Evolutionary conservation across 2,797 vertebrate genomes (phyloP).

Genomic region (Columba guinea): DNA sequence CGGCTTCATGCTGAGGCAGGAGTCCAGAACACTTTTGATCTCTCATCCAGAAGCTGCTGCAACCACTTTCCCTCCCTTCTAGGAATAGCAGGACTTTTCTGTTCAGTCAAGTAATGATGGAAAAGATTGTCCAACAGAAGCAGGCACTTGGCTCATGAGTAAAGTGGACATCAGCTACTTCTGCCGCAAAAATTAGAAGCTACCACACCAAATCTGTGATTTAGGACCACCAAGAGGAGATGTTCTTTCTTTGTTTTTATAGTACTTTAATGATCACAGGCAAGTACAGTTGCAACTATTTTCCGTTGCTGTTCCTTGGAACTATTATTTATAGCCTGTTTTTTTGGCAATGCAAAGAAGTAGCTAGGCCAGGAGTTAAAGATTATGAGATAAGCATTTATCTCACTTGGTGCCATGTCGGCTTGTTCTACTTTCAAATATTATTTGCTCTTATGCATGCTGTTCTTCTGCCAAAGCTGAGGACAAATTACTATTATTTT

Average conservation of each 20-base stretch:
- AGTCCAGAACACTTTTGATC: constrained; percentile 13
- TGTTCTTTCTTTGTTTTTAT: not conserved
- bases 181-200: not conserved
- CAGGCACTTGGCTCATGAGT: not conserved
- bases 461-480: constrained; percentile 46
- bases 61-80: not conserved
- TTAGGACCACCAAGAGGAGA: not conserved
- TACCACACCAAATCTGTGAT: not conserved
- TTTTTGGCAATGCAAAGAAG: constrained; percentile 31
- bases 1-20: not conserved
- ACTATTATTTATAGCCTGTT: constrained; percentile 18
- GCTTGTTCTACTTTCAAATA: constrained; percentile 58
- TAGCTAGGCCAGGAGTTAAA: constrained; percentile 64
- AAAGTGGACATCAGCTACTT: not conserved
- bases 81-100: constrained; percentile 17
- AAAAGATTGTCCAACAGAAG: not conserved
- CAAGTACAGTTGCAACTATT: constrained; percentile 42
- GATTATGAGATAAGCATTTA: constrained; percentile 68
- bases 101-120: not conserved
- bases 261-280: not conserved
- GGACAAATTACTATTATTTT: constrained; percentile 20
- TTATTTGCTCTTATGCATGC: constrained; percentile 45
- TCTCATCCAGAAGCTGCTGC: not conserved
- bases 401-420: constrained; percentile 63
- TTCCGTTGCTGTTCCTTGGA: constrained; percentile 6